Conservation (phyloP, 2,113 vertebrate species). For the Cebidichthys violaceus region DNA sequence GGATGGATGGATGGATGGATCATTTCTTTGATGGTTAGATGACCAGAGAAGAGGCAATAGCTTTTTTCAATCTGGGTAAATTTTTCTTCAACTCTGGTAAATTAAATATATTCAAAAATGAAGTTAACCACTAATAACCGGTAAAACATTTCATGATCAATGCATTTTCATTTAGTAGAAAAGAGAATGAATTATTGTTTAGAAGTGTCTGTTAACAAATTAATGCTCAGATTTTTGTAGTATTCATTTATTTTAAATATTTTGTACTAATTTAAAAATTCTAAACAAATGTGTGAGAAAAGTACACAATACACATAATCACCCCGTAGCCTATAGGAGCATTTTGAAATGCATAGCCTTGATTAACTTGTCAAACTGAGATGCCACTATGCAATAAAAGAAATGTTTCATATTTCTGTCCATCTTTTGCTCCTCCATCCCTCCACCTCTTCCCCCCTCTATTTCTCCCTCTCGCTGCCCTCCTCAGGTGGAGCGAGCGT, state of each 20-base stretch:
- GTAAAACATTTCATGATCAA: neutral
- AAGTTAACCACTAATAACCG: neutral
- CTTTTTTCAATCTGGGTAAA: neutral
- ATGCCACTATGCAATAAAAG: neutral
- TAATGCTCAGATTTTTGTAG: neutral
- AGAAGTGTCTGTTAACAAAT: neutral
- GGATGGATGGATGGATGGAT: neutral
- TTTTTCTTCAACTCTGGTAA: neutral
- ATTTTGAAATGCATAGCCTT: neutral
- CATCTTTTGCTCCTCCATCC: constrained; percentile 40
- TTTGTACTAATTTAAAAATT: neutral
- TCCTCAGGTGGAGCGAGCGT: constrained; percentile 73
- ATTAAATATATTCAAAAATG: neutral
- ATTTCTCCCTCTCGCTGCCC: constrained; percentile 41
- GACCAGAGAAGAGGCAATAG: neutral
- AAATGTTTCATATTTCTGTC: constrained; percentile 36
- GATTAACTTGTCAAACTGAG: constrained; percentile 8
- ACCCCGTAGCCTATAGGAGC: neutral
- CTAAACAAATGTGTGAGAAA: neutral
- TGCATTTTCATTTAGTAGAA: constrained; percentile 1
- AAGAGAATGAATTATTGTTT: neutral
- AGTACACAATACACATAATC: neutral
- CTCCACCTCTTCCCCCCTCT: constrained; percentile 33
- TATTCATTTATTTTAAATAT: neutral
- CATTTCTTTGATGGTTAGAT: constrained; percentile 19